Evolutionary conservation across 2,113 vertebrate genomes (phyloP), one percentile per base, ranked within the genome.

Genomic region (Theristicus caerulescens): DNA sequence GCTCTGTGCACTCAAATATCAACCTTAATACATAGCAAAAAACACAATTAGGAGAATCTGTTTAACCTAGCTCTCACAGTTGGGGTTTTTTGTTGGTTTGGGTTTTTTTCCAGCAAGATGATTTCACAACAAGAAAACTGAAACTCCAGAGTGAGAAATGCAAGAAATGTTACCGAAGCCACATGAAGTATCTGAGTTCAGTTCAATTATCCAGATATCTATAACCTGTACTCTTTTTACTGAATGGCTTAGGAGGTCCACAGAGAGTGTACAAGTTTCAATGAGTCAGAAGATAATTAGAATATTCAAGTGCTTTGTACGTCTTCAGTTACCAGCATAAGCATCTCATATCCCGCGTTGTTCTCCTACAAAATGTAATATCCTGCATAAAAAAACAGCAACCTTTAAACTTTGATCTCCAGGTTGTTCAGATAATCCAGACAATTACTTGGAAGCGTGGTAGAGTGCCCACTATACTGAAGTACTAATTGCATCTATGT

Each of bases 121-220:
- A 81, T 64, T 94, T 92, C 69, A 58, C 47, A 85, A 51, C 4
- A 86, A 86, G 55, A 74, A 82, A 88, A 79, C 26, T 61, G 80
- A 81, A 87, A 65, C 67, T 76, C 10, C 49, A 42, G 44, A 61
- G 15, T 57, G 34, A 82, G 40, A 95, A 93, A 72, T 77, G 38
- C 54, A 85, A 91, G 22, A 93, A 94, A 65, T 44, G 4, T 89
- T 84, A 67, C 61, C 84, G 58, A 92, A 84, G 26, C 31, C 80
- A 96, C 57, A 90, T 88, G 55, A 95, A 83, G 19, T 64, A 91
- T 49, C 79, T 72, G 73, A 91, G 49, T 72, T 92, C 49, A 52
- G 21, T 91, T 90, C 83, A 79, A 40, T 82, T 92, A 49, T 20
- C 12, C 83, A 80, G 42, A 42, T 91, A 87, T 57, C 86, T 91